A percentile compares a stretch with the other conserved stretches of the same genome.
These are phyloP conservation scores for Setipinna tenuifilis DNA, from an alignment of 2,797 vertebrate genomes.

Conservation along the genomic window DNA sequence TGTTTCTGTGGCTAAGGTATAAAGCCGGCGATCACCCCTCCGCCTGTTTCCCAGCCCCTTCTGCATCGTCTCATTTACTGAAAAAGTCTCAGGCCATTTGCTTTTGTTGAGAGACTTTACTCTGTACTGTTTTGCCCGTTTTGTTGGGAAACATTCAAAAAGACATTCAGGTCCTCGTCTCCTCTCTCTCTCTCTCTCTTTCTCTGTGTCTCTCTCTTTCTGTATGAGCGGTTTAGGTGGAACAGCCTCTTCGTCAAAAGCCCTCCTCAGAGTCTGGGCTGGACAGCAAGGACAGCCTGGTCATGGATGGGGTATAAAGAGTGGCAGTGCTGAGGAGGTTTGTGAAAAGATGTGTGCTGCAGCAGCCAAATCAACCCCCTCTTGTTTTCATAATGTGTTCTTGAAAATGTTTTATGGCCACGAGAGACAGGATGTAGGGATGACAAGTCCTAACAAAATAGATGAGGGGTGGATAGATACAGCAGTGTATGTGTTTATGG, in stretches of 20 bases:
- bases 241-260: conserved; percentile 49
- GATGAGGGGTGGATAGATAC: conserved; percentile 33
- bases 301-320: conserved; percentile 52
- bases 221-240: conserved; percentile 64
- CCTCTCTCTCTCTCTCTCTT: conserved; percentile 60
- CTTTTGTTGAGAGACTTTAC: conserved; percentile 73
- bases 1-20: conserved; percentile 75
- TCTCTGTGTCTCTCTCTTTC: conserved; percentile 67
- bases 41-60: conserved; percentile 52
- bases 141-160: conserved; percentile 83
- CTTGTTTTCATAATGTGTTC: conserved; percentile 54
- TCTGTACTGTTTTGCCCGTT: conserved; percentile 76
- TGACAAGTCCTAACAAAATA: not conserved
- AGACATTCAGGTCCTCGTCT: conserved; percentile 74
- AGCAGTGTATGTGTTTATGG: conserved; percentile 31
- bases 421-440: conserved; percentile 43
- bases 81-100: conserved; percentile 77
- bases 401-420: conserved; percentile 38
- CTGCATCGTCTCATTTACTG: conserved; percentile 78
- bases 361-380: conserved; percentile 51
- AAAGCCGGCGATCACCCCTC: conserved; percentile 61
- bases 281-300: conserved; percentile 42
- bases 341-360: conserved; percentile 53
- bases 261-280: not conserved
- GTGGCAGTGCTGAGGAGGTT: conserved; percentile 54